Base-by-base conservation (phyloP, 2,888 invertebrate species). In the Sabatieria punctata region DNA sequence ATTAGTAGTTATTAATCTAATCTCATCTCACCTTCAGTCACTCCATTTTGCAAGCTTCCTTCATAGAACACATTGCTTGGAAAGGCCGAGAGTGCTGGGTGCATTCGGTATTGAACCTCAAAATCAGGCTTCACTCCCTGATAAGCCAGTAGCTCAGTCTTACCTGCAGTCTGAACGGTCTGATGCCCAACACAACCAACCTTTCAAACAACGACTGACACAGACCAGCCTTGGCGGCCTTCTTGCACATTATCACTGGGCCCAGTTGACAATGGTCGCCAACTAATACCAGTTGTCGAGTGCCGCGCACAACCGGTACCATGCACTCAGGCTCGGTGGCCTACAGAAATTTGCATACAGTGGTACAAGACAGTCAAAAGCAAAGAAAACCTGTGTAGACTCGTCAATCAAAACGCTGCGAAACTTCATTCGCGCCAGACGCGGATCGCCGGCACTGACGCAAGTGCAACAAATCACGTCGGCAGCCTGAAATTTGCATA, bases 51-150 rank as follows among this genome's bases (percentile, higher is more conserved):
- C 42, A 99, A 74, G 2, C 89, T 89, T 0, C 97, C 95, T 65
- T 97, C 97, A 63, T 97, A 97, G 71, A 99, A 99, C 71, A 95
- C 93, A 68, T 97, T 95, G 0, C 93, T 95, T 0, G 97, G 97
- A 66, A 99, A 99, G 48, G 88, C 79, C 0, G 89, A 88, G 8
- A 99, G 73, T 60, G 89, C 88, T 0, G 97, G 97, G 65, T 97
- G 97, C 97, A 97, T 99, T 43, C 97, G 79, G 67, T 99, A 97
- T 65, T 97, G 97, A 33, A 73, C 73, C 50, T 59, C 48, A 22
- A 47, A 45, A 18, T 15, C 30, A 30, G 15, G 15, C 8, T 15
- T n/a, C n/a, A n/a, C n/a, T n/a, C n/a, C n/a, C n/a, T n/a, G n/a
- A n/a, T n/a, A n/a, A n/a, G n/a, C n/a, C n/a, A n/a, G n/a, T n/a